Base-by-base conservation (phyloP, 2,113 vertebrate genomes). In the Cyanoderma ruficeps region DNA sequence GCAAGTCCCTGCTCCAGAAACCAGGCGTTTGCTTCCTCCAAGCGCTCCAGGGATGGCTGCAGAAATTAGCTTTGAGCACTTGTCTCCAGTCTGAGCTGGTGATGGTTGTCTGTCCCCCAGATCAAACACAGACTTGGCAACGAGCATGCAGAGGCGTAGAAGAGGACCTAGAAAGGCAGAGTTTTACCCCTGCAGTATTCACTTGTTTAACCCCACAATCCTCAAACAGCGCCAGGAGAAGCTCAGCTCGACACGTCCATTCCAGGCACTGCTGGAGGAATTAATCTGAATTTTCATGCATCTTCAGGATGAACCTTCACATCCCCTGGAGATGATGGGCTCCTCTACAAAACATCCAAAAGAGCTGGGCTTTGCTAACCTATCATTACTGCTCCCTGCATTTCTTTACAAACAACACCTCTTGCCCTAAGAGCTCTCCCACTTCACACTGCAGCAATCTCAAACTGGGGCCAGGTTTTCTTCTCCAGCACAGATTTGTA, bases 1-100 rank as follows among this genome's bases (percentile, higher is more conserved):
- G 90, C 80, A 57, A 87, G 79, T 42, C 53, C 16, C 37, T 89
- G 91, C 93, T 87, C 90, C 77, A 75, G 94, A 82, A 90, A 89
- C 28, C 67, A 65, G 8, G 33, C 6, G 0, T 33, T 74, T 44
- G 1, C 60, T 85, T 74, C 80, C 69, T 89, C 77, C 28, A 33
- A 93, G 83, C 3, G 10, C 56, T 60, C 41, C 9, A 1, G 71
- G 23, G 39, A 87, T 68, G 44, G 71, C 6, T 93, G 70, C 82
- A 69, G 60, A 68, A 93, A 83, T 47, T 13, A 85, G 65, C 25
- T 75, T 57, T 25, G 53, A 87, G 74, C 47, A 67, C 37, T 72
- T 75, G 69, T 77, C 47, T 28, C 71, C 13, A 12, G 37, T 41
- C 61, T 21, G 83, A 77, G 83, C 28, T 61, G 47, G 31, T 47